phyloP scores from a whole-genome alignment of 2,797 vertebrate genomes.

The Trachurus trachurus region DNA sequence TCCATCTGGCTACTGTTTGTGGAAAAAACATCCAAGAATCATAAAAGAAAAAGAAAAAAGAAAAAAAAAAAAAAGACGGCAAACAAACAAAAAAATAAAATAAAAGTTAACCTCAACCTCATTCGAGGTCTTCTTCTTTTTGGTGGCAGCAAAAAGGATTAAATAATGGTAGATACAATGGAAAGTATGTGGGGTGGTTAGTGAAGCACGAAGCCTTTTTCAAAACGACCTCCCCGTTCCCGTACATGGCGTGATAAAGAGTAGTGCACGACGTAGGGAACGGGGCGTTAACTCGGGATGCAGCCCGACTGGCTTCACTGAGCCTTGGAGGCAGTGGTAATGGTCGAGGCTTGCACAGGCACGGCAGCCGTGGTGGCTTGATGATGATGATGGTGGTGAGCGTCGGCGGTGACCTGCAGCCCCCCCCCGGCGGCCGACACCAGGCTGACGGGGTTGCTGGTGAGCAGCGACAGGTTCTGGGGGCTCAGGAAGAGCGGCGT shows the following conservation, averaged over 20 bases:
- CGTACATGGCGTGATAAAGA: conserved; percentile 56
- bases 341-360: conserved; percentile 91
- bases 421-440: conserved; percentile 92
- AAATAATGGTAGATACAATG: conserved; percentile 81
- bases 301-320: conserved; percentile 88
- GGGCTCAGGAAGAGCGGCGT: conserved; percentile 97
- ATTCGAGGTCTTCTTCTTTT: conserved; percentile 82
- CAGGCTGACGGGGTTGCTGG: conserved; percentile 98
- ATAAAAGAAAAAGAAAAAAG: conserved; percentile 26
- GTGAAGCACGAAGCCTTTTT: conserved; percentile 63
- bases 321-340: conserved; percentile 98
- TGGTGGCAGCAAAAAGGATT: conserved; percentile 88
- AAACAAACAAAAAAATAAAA: conserved; percentile 45
- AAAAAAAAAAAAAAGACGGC: conserved; percentile 28
- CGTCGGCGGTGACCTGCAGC: conserved; percentile 93
- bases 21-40: conserved; percentile 61
- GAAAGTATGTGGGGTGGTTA: conserved; percentile 63
- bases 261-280: conserved; percentile 69
- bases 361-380: conserved; percentile 90
- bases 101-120: conserved; percentile 67
- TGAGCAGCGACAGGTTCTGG: conserved; percentile 99
- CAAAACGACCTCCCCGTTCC: conserved; percentile 59
- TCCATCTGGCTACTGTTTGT: conserved; percentile 66
- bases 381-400: conserved; percentile 89
- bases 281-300: conserved; percentile 46